Percentiles rank a stretch among this genome's conserved stretches.
phyloP scores from a whole-genome alignment of 2,888 invertebrate species.

The Sminthurinus aureus region DNA sequence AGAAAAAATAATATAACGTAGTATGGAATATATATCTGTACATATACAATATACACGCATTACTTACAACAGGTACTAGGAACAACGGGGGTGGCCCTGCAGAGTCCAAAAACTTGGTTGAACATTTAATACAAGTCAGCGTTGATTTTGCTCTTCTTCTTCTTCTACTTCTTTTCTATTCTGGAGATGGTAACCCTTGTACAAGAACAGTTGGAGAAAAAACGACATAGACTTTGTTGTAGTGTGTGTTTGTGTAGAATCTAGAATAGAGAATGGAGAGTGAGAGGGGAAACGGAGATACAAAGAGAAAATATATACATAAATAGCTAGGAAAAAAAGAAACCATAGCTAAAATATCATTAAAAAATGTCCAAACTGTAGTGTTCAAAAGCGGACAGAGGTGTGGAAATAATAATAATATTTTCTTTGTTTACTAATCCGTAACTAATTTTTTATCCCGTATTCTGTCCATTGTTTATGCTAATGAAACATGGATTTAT shows the following conservation, averaged over 20 bases:
- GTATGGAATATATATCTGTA: slow-evolving; percentile 26
- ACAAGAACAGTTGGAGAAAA: not conserved
- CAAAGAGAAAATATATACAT: too few species aligned
- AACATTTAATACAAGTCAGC: slow-evolving; percentile 6
- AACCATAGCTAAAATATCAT: not conserved
- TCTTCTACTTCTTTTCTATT: not conserved
- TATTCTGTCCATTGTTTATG: not conserved
- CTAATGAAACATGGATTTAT: too few species aligned
- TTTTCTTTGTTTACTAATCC: not conserved
- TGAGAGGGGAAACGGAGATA: too few species aligned
- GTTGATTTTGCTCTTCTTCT: not conserved
- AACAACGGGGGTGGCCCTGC: slow-evolving; percentile 42
- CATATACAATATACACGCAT: slow-evolving; percentile 16
- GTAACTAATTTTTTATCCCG: not conserved
- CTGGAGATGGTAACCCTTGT: not conserved
- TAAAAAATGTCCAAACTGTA: not conserved
- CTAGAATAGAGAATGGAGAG: too few species aligned
- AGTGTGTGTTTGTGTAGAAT: not conserved
- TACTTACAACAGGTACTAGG: slow-evolving; percentile 16
- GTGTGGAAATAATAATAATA: not conserved
- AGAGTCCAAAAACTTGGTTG: slow-evolving; percentile 24
- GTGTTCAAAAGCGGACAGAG: not conserved
- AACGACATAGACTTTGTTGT: not conserved
- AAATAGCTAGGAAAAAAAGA: not conserved
- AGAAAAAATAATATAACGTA: not conserved